phyloP scores from a whole-genome alignment of 2,113 vertebrate species.

The Genyomyrus donnyi region DNA sequence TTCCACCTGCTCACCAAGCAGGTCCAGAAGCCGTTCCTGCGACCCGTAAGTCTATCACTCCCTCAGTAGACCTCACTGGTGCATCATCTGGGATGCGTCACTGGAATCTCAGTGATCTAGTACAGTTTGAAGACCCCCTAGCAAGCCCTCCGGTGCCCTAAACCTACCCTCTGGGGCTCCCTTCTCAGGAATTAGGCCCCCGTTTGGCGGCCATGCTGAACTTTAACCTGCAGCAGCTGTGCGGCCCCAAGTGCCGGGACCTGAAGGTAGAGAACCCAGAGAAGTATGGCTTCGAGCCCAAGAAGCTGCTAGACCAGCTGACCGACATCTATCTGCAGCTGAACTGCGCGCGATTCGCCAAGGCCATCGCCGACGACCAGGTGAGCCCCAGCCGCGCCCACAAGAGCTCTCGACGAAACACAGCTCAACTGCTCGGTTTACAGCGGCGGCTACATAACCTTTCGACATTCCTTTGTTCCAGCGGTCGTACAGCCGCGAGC shows the following conservation, averaged over 20 bases:
- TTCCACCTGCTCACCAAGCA: constrained; percentile 99
- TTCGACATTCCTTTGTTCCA: constrained; percentile 35
- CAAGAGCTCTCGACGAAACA: too few relatives aligned
- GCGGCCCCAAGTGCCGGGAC: constrained; percentile 95
- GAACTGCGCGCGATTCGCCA: constrained; percentile 92
- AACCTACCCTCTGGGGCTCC: background rate
- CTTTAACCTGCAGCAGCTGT: constrained; percentile 96
- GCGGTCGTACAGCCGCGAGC: constrained; percentile 91
- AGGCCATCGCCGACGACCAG: constrained; percentile 97
- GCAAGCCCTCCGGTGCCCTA: background rate
- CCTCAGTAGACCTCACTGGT: background rate
- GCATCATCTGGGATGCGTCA: background rate
- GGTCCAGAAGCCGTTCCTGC: constrained; percentile 97
- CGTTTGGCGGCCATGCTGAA: constrained; percentile 96
- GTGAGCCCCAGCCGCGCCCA: constrained; percentile 51
- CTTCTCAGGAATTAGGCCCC: constrained; percentile 80
- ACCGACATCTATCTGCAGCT: constrained; percentile 96
- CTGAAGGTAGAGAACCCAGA: constrained; percentile 98
- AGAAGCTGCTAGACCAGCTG: constrained; percentile 96
- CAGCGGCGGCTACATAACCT: too few relatives aligned
- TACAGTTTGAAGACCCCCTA: background rate
- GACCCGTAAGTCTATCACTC: constrained; percentile 75
- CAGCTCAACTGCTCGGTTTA: background rate
- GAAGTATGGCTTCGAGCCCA: constrained; percentile 98
- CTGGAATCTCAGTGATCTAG: background rate